Evolutionary conservation across 2,797 vertebrate species (phyloP), one percentile per base, ranked within the genome.

Genomic region (Masticophis lateralis): DNA sequence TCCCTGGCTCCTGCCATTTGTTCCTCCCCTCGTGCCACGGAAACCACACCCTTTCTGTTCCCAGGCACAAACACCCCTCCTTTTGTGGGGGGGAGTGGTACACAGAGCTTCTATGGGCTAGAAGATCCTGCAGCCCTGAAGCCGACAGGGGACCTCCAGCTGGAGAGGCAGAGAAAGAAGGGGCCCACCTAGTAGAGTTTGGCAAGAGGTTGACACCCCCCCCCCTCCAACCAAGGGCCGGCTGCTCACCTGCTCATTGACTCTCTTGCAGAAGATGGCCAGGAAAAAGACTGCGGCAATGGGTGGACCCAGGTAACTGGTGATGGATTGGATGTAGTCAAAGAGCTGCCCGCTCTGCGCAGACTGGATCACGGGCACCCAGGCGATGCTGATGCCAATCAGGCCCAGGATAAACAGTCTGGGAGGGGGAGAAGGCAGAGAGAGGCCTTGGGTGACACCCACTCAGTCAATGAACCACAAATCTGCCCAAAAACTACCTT

Each of bases 341-440:
- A 99, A 99, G 47, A 99, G 98, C 91, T 99, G 98, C 55, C 99
- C 99, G 10, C 97, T 99, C 97, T 99, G 98, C 91, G 99, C 97
- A 0, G 96, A 97, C 96, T 99, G 98, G 51, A 99, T 97, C 13
- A 99, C 88, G 0, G 99, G 99, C 93, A 99, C 98, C 99, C 99
- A 99, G 5, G 98, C 98, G 20, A 99, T 99, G 96, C 99, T 99
- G 96, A 98, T 1, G 2, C 97, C 98, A 94, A 99, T 99, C 94
- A 99, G 96, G 61, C 56, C 0, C 88, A 99, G 0, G 89, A 99
- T 99, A 93, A 99, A 99, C 4, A 98, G 10, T 96, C 99, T 99
- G 95, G 6, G 95, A 97, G 51, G 89, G 1, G 95, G 87, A 13
- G 9, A 37, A 91, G 95, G 92, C 89, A 51, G 55, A 14, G n/a